Conservation (phyloP, 2,888 invertebrate genomes). For the Ischnura elegans region DNA sequence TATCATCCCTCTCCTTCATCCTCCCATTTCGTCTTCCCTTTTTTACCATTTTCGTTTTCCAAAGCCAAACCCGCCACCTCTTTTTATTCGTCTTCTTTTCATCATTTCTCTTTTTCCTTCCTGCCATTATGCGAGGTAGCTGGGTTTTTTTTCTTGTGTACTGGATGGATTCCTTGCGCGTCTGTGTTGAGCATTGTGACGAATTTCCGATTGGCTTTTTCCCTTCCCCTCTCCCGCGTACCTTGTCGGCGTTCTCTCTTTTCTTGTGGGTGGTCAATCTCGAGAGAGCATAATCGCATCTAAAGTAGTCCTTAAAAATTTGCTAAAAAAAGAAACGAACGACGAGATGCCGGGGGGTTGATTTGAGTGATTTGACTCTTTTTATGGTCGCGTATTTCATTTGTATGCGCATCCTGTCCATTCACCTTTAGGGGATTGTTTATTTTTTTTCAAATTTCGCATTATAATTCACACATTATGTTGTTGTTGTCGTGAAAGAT, state of each 20-base stretch:
- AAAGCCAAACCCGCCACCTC: background rate
- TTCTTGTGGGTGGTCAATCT: background rate
- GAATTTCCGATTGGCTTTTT: conserved; percentile 4
- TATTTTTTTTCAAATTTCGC: no score
- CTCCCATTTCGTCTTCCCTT: background rate
- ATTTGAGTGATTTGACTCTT: background rate
- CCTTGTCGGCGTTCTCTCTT: background rate
- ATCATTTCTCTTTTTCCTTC: background rate
- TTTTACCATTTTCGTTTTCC: background rate
- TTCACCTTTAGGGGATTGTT: no score
- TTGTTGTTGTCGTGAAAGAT: no score
- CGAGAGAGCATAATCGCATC: background rate
- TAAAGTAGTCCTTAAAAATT: background rate
- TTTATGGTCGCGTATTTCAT: background rate
- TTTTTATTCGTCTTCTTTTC: background rate
- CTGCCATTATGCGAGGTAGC: background rate
- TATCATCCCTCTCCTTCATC: background rate
- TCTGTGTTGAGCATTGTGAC: background rate
- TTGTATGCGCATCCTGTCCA: background rate
- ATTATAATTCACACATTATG: no score
- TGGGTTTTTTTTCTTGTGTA: background rate
- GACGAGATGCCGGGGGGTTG: background rate
- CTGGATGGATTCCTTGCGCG: background rate
- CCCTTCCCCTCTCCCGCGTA: background rate
- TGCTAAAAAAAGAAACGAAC: background rate